phyloP scores from a whole-genome alignment of 2,797 vertebrate species.

The Choloepus didactylus region DNA sequence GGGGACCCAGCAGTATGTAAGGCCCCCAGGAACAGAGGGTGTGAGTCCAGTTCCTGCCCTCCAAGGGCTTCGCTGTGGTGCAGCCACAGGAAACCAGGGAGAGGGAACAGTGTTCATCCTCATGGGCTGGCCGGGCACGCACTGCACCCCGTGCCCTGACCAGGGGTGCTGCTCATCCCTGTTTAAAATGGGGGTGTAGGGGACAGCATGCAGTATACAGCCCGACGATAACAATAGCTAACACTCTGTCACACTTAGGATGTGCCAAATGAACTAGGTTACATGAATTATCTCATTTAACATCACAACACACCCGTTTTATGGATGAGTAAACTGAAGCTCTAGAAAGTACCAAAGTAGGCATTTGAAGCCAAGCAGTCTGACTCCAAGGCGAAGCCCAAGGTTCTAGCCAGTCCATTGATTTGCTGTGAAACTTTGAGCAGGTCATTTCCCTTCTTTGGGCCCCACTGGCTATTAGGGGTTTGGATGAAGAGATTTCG shows the following conservation, averaged over 20 bases:
- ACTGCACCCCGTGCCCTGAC: not conserved
- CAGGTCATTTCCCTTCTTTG: not conserved
- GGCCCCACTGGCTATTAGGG: not conserved
- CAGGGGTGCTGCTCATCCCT: not conserved
- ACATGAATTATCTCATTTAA: not conserved
- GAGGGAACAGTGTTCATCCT: not conserved
- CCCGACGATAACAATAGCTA: not conserved
- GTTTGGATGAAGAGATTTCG: not conserved
- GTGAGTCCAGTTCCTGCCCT: not conserved
- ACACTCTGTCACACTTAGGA: not conserved
- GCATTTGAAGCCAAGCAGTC: not conserved
- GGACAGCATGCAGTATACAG: not conserved
- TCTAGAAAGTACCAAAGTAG: not conserved
- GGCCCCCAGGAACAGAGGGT: not conserved
- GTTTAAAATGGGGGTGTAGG: not conserved
- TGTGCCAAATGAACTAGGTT: not conserved
- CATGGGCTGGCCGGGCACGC: not conserved
- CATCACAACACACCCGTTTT: not conserved
- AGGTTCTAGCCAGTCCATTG: not conserved
- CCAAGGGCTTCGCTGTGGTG: not conserved
- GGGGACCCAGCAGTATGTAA: not conserved
- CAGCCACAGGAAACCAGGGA: rapidly evolving
- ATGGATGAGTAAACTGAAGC: not conserved
- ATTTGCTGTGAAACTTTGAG: not conserved
- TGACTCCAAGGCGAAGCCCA: not conserved